Evolutionary conservation across 2,113 vertebrate species (phyloP), one percentile per base, ranked within the genome.

Genomic region (Carlito syrichta): DNA sequence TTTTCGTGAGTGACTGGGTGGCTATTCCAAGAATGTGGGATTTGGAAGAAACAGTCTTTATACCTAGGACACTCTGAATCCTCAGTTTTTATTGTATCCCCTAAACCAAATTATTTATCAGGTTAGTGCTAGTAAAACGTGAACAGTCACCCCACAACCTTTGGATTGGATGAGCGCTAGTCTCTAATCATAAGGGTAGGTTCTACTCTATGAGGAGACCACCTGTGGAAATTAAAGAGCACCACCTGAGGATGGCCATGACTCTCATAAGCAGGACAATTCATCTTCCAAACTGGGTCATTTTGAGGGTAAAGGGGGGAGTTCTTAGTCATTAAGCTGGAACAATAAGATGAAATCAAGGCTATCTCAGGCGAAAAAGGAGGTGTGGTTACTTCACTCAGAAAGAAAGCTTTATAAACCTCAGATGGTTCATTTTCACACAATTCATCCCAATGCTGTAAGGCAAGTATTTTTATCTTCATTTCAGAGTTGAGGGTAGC

Each of bases 341-440:
- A 2, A 82, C 17, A 52, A 56, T 38, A 85, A 66, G 13, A 62
- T 48, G 78, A 71, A 74, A 89, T 32, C 32, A 35, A 89, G 10
- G 16, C 5, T 87, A 84, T n/a, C 7, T 38, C 11, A 35, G n/a
- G n/a, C 45, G 40, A 68, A 62, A 88, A 7, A 86, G 25, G 2
- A 38, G 1, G 2, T 25, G 25, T n/a, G 14, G 12, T 71, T 25
- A 45, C 14, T 0, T 17, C 0, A 20, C 23, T 73, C 22, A 35
- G 5, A 76, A 1, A 23, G 7, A 62, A 56, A n/a, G 0, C 0
- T 38, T 94, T 79, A 45, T 52, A 81, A 73, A 27, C 3, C 25
- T 63, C 2, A 11, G 4, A 16, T 23, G 40, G 10, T 43, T 92
- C 32, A 25, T 66, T 91, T 66, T 43, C 32, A 74, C 3, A 22